phyloP scores from a whole-genome alignment of 2,113 vertebrate species.

The Pedionomus torquatus region DNA sequence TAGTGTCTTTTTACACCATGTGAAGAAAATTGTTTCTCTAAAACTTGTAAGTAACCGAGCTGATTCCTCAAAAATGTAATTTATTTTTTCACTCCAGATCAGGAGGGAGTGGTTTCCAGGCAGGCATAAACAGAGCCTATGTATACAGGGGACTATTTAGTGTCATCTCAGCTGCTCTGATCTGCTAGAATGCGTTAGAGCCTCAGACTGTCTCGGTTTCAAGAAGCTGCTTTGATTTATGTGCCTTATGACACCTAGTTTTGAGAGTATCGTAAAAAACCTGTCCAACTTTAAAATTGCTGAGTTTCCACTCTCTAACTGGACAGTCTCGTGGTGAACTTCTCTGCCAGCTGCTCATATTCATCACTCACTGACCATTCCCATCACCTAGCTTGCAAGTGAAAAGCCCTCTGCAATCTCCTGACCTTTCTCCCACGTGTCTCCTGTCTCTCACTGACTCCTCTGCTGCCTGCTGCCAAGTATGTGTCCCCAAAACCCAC shows the following conservation, averaged over 20 bases:
- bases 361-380: background rate
- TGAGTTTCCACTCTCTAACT: conserved; percentile 18
- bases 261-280: background rate
- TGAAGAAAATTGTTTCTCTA: background rate
- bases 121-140: background rate
- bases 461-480: background rate
- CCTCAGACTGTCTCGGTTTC: conserved; percentile 28
- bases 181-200: background rate
- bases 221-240: conserved; percentile 46
- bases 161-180: conserved; percentile 45
- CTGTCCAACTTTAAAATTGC: conserved; percentile 1
- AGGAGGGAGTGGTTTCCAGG: background rate
- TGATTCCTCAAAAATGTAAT: background rate
- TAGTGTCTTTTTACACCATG: background rate
- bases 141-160: background rate
- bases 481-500: background rate
- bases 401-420: conserved; percentile 35
- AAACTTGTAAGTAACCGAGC: background rate
- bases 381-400: background rate
- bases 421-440: background rate
- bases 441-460: background rate
- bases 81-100: background rate
- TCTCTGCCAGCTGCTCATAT: conserved; percentile 23
- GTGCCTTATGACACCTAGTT: conserved; percentile 26
- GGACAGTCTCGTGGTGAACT: background rate